These are phyloP conservation scores for Lucinisca nassula DNA, from an alignment of 2,888 invertebrate species.

Conservation along the genomic window DNA sequence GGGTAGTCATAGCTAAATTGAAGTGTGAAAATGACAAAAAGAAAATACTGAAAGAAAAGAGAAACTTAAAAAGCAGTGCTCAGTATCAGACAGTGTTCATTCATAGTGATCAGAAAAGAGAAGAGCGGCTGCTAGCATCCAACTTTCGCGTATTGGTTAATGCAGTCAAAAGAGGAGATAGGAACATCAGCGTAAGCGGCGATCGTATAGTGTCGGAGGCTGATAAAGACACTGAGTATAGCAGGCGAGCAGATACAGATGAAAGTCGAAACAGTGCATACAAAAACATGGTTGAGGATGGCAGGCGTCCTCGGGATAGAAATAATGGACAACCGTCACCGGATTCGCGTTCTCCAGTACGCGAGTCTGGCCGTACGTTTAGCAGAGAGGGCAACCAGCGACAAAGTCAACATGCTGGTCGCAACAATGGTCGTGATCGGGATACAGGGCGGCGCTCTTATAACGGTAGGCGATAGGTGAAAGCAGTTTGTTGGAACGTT, in stretches of 20 bases:
- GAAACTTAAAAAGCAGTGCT: not conserved
- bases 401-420: not conserved
- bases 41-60: not conserved
- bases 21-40: not conserved
- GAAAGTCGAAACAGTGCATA: too few relatives aligned
- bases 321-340: not conserved
- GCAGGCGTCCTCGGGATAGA: not conserved
- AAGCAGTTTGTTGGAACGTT: constrained; percentile 2
- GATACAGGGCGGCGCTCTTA: not conserved
- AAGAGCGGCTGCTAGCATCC: constrained; percentile 1
- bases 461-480: not conserved
- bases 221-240: too few relatives aligned
- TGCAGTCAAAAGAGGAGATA: not conserved
- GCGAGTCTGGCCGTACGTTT: not conserved
- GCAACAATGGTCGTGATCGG: not conserved
- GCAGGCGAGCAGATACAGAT: too few relatives aligned
- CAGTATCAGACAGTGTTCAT: constrained; percentile 6
- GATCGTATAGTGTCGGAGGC: not conserved
- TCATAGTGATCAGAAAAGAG: constrained; percentile 1
- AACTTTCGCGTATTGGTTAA: not conserved
- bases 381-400: not conserved
- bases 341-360: not conserved
- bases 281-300: too few relatives aligned
- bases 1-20: not conserved
- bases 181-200: not conserved